Evolutionary conservation across 2,888 invertebrate species (phyloP).

Genomic region (Tolmerus cingulatus): DNA sequence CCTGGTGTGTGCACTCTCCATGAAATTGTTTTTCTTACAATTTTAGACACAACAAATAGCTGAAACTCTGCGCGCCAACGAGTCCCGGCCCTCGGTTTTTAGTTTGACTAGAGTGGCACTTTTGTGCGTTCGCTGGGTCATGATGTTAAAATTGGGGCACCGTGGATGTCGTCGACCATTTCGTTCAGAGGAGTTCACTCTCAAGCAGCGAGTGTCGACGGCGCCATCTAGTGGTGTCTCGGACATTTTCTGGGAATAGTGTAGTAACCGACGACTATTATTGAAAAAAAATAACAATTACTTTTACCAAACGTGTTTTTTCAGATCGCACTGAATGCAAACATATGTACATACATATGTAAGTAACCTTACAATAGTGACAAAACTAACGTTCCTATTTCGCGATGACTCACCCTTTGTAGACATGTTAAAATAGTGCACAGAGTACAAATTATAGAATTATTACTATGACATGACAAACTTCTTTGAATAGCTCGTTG

Average conservation of each 20-base stretch:
- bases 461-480: neutral
- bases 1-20: conserved; percentile 10
- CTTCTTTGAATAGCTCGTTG: neutral
- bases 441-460: neutral
- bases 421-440: neutral
- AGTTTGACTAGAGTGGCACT: neutral
- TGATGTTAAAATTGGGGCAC: neutral
- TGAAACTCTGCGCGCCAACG: neutral
- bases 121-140: neutral
- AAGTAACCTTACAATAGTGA: neutral
- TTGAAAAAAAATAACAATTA: neutral
- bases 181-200: neutral
- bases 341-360: too few species aligned
- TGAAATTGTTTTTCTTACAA: conserved; percentile 24
- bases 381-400: neutral
- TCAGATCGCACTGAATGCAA: neutral
- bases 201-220: neutral
- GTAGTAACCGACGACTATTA: neutral
- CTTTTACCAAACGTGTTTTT: neutral
- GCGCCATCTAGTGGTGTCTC: neutral
- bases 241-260: neutral
- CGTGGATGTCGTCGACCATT: neutral
- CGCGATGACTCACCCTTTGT: neutral
- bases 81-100: neutral
- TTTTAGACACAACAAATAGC: neutral